Evolutionary conservation across 2,797 vertebrate species (phyloP).

Genomic region (Eulemur coronatus): DNA sequence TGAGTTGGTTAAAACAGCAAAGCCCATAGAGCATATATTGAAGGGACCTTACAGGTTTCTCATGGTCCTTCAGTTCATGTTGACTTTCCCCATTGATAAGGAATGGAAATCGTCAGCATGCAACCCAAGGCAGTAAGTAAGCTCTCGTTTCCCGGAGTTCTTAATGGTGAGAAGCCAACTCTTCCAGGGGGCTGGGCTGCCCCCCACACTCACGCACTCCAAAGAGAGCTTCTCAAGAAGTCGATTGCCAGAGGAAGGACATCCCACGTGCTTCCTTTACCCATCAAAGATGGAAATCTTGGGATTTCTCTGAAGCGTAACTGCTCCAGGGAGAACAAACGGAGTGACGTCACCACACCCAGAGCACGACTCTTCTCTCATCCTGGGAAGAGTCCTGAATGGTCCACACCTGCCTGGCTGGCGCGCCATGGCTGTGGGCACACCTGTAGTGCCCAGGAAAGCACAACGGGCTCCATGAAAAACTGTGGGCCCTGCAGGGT

Average conservation of each 20-base stretch:
- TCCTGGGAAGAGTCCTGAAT: not conserved
- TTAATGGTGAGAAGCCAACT: not conserved
- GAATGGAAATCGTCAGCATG: not conserved
- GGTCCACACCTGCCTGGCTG: too few relatives aligned
- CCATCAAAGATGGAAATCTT: not conserved
- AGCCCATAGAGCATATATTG: not conserved
- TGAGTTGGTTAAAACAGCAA: not conserved
- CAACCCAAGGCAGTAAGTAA: not conserved
- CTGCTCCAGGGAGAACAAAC: not conserved
- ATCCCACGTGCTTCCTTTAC: not conserved
- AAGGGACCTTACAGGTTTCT: not conserved
- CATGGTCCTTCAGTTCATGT: not conserved
- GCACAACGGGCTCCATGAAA: not conserved
- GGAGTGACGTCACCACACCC: rapidly evolving
- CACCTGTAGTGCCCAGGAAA: not conserved
- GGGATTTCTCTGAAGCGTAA: not conserved
- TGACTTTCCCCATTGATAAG: not conserved
- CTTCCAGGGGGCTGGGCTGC: not conserved
- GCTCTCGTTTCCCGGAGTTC: not conserved
- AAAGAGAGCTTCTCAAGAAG: not conserved
- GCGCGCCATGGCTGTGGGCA: not conserved
- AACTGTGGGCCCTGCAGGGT: too few relatives aligned
- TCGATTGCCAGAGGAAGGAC: not conserved
- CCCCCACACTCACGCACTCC: not conserved
- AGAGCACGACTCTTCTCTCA: not conserved